These are phyloP conservation scores for Saxidomus purpurata DNA, from an alignment of 1,140 invertebrate genomes.

Conservation along the genomic window DNA sequence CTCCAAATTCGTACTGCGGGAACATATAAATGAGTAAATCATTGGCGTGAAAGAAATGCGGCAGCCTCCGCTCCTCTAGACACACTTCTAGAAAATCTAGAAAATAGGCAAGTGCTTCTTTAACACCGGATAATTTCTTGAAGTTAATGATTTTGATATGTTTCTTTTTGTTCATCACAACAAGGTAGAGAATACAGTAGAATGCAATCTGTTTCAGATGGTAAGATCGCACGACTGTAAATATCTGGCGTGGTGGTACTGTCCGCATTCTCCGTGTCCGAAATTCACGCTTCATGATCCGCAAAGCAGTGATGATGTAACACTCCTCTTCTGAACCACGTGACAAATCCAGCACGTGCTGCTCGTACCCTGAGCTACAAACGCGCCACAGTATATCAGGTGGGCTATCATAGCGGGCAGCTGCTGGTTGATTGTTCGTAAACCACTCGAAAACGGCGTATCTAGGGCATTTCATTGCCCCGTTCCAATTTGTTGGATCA, in stretches of 20 bases:
- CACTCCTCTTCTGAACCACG: not conserved
- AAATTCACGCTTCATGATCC: slow-evolving; percentile 41
- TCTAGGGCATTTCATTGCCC: slow-evolving; percentile 6
- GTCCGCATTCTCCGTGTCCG: not conserved
- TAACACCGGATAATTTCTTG: not conserved
- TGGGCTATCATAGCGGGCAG: not conserved
- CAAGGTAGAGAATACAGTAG: not conserved
- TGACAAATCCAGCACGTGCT: slow-evolving; percentile 17
- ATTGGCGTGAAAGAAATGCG: slow-evolving; percentile 10
- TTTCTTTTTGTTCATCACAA: not conserved
- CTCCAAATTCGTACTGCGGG: not conserved
- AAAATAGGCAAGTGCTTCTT: not conserved
- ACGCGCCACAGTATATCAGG: slow-evolving; percentile 1
- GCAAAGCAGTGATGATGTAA: slow-evolving; percentile 6
- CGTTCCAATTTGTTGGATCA: not conserved
- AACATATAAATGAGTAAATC: not conserved
- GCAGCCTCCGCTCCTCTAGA: not conserved
- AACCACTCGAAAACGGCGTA: slow-evolving; percentile 34
- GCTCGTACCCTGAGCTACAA: slow-evolving; percentile 26
- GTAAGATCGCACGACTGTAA: slow-evolving; percentile 30
- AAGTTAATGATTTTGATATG: too few relatives aligned
- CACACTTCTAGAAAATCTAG: not conserved
- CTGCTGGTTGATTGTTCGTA: not conserved
- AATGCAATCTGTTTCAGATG: slow-evolving; percentile 34
- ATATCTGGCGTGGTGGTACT: not conserved